Evolutionary conservation across 1,140 invertebrate species (phyloP).

Genomic region (Semibalanus balanoides): DNA sequence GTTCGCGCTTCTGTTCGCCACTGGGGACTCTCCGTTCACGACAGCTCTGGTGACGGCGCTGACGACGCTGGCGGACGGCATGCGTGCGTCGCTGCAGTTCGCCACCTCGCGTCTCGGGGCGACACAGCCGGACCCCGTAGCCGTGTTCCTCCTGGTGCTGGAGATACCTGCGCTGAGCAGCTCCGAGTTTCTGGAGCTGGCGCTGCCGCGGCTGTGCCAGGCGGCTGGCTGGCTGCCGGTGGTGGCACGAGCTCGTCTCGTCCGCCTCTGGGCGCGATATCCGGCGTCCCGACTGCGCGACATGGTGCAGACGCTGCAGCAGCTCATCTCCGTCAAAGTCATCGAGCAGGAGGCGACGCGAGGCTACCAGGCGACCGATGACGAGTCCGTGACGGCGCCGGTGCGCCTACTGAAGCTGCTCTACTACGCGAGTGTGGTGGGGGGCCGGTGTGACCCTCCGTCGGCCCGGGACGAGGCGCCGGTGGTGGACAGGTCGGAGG

Average conservation of each 20-base stretch:
- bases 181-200: conserved; percentile 65
- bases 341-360: conserved; percentile 56
- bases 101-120: conserved; percentile 27
- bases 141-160: conserved; percentile 72
- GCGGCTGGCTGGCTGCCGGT: conserved; percentile 55
- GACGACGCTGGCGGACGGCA: conserved; percentile 52
- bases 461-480: conserved; percentile 12
- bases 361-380: conserved; percentile 66
- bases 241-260: conserved; percentile 61
- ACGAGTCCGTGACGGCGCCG: conserved; percentile 29
- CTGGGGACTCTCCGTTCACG: conserved; percentile 42
- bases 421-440: conserved; percentile 77
- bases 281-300: conserved; percentile 50
- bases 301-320: conserved; percentile 66
- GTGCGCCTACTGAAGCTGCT: conserved; percentile 49
- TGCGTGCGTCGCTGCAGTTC: conserved; percentile 53
- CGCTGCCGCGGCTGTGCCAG: conserved; percentile 63
- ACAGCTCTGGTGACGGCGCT: conserved; percentile 63
- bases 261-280: conserved; percentile 57
- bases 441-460: conserved; percentile 37
- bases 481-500: too few relatives aligned
- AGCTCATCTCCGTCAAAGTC: conserved; percentile 62
- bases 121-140: conserved; percentile 38
- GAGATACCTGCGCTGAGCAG: conserved; percentile 69
- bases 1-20: conserved; percentile 41